phyloP scores from a whole-genome alignment of 1,140 invertebrate genomes.

The Sitobion miscanthi region DNA sequence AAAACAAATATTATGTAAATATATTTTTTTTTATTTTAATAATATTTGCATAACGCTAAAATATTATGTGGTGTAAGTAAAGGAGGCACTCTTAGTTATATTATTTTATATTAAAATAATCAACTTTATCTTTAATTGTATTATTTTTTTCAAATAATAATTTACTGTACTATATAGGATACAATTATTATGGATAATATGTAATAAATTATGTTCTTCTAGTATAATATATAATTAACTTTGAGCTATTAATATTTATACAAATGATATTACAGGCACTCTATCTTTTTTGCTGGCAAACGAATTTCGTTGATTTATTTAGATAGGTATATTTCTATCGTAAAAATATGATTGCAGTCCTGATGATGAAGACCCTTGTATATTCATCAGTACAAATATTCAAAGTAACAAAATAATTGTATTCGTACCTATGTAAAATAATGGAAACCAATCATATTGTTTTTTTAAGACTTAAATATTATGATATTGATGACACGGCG shows the following conservation, averaged over 20 bases:
- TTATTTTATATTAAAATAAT: neutral
- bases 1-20: neutral
- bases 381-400: neutral
- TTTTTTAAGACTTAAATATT: neutral
- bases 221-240: neutral
- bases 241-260: neutral
- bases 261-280: neutral
- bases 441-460: neutral
- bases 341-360: neutral
- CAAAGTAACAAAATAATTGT: neutral
- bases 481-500: neutral
- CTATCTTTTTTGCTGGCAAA: neutral
- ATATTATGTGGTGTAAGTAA: neutral
- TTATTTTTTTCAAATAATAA: too few relatives aligned
- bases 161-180: too few relatives aligned
- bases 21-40: neutral
- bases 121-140: neutral
- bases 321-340: neutral
- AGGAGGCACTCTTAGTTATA: neutral
- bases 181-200: neutral
- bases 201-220: neutral
- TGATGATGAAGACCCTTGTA: fast-evolving
- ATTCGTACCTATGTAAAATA: neutral
- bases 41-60: neutral
- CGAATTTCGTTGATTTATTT: too few relatives aligned